Percentiles rank a stretch among this genome's conserved stretches.
Evolutionary conservation across 2,888 invertebrate genomes (phyloP).

Genomic region (Apodemia hepburni): DNA sequence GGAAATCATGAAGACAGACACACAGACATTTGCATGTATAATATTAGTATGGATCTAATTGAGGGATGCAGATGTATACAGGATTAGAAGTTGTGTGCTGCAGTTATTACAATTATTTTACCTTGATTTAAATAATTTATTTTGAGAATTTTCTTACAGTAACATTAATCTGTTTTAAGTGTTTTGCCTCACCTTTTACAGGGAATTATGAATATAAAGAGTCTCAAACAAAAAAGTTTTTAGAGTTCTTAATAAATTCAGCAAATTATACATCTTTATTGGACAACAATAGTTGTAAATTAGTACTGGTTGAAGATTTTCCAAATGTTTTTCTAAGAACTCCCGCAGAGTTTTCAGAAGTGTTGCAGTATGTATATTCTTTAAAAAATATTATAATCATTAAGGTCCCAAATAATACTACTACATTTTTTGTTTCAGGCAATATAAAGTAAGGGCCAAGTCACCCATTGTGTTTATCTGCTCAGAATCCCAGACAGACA

Average conservation of each 20-base stretch:
- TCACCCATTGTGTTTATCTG: conserved; percentile 86
- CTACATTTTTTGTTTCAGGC: conserved; percentile 57
- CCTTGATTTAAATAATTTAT: neutral
- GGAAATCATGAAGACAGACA: too few relatives aligned
- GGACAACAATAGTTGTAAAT: conserved; percentile 73
- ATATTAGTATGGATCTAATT: too few relatives aligned
- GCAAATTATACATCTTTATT: conserved; percentile 86
- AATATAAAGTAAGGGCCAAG: conserved; percentile 80
- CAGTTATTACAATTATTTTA: too few relatives aligned
- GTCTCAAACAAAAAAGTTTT: conserved; percentile 85
- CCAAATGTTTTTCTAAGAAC: conserved; percentile 88
- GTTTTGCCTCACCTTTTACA: conserved; percentile 36
- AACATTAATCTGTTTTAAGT: neutral
- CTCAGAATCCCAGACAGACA: conserved; percentile 83
- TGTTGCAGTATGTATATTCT: conserved; percentile 82
- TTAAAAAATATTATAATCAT: neutral
- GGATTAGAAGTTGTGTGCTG: too few relatives aligned
- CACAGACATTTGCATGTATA: too few relatives aligned
- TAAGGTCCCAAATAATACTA: neutral
- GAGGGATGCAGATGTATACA: too few relatives aligned
- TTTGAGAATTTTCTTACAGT: neutral
- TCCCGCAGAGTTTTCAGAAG: conserved; percentile 81
- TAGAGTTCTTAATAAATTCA: conserved; percentile 88
- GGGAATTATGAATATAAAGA: conserved; percentile 69
- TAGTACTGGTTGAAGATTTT: conserved; percentile 89